phyloP scores from a whole-genome alignment of 2,113 vertebrate genomes.

The Thalassarche chlororhynchos region DNA sequence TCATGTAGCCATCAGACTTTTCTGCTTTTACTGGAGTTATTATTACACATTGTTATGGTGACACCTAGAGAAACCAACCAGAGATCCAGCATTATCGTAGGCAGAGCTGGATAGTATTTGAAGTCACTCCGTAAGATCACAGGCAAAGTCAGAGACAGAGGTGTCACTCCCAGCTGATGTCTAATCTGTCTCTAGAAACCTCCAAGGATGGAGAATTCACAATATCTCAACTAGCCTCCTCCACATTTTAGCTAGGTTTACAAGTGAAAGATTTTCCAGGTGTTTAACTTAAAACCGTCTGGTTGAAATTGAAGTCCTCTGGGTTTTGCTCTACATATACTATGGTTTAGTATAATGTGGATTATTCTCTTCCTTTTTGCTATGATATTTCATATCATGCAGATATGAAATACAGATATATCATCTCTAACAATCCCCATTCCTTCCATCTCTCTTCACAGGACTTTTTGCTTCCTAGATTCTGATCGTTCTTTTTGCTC shows the following conservation, averaged over 20 bases:
- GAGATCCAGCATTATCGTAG: background rate
- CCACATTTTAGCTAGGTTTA: background rate
- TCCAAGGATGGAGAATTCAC: background rate
- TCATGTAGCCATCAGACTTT: background rate
- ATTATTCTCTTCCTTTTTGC: background rate
- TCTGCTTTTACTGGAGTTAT: background rate
- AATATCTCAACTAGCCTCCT: background rate
- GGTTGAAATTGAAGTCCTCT: background rate
- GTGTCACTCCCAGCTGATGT: background rate
- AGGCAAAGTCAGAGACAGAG: background rate
- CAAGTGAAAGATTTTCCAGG: background rate
- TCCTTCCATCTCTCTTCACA: background rate
- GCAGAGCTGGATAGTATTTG: background rate
- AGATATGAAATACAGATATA: background rate
- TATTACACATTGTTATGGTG: background rate
- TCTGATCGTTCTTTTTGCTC: background rate
- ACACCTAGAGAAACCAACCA: conserved; percentile 24
- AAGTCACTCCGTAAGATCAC: background rate
- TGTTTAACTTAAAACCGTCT: background rate
- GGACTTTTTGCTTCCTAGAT: background rate
- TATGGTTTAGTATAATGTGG: background rate
- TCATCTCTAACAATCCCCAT: background rate
- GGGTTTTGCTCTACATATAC: background rate
- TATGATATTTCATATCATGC: background rate
- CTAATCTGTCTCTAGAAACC: background rate